Percentiles rank a stretch among this genome's conserved stretches.
Evolutionary conservation across 2,797 vertebrate genomes (phyloP).

Genomic region (Paratrypauchen microcephalus): DNA sequence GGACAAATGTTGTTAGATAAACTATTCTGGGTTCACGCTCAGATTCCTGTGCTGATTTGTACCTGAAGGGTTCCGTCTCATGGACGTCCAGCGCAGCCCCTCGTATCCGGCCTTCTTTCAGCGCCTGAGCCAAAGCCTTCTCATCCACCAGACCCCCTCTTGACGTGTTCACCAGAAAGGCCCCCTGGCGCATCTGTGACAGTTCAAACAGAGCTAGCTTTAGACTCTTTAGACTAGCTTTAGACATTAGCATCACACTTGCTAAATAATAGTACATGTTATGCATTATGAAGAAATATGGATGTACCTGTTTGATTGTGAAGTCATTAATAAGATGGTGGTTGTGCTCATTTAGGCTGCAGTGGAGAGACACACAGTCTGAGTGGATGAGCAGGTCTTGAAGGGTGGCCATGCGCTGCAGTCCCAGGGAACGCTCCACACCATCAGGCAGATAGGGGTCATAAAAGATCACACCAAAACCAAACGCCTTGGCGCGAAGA

Average conservation of each 20-base stretch:
- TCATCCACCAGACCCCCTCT: slow-evolving; percentile 97
- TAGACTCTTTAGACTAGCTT: too few species aligned
- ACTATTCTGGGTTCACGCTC: not conserved
- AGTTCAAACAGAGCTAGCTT: not conserved
- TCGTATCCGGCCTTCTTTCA: slow-evolving; percentile 98
- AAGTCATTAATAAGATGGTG: slow-evolving; percentile 99
- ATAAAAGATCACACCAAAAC: slow-evolving; percentile 97
- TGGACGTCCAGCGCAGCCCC: slow-evolving; percentile 96
- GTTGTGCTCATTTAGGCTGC: slow-evolving; percentile 98
- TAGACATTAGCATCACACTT: not conserved
- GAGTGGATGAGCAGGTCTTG: slow-evolving; percentile 95
- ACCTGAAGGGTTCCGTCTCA: slow-evolving; percentile 96
- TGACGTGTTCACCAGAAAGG: slow-evolving; percentile 97
- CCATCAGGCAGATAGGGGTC: slow-evolving; percentile 96
- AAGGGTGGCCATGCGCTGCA: slow-evolving; percentile 94
- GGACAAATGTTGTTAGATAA: slow-evolving; percentile 13
- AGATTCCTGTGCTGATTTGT: not conserved
- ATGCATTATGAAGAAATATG: not conserved
- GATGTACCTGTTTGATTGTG: slow-evolving; percentile 94
- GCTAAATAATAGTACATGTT: not conserved
- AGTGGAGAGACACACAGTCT: slow-evolving; percentile 96
- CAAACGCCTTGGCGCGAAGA: slow-evolving; percentile 93
- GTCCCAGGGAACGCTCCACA: slow-evolving; percentile 92
- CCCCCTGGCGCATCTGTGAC: slow-evolving; percentile 94
- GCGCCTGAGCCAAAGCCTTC: slow-evolving; percentile 95